Base-by-base conservation (phyloP, 2,797 vertebrate species). In the Petrocephalus schoutedeni region DNA sequence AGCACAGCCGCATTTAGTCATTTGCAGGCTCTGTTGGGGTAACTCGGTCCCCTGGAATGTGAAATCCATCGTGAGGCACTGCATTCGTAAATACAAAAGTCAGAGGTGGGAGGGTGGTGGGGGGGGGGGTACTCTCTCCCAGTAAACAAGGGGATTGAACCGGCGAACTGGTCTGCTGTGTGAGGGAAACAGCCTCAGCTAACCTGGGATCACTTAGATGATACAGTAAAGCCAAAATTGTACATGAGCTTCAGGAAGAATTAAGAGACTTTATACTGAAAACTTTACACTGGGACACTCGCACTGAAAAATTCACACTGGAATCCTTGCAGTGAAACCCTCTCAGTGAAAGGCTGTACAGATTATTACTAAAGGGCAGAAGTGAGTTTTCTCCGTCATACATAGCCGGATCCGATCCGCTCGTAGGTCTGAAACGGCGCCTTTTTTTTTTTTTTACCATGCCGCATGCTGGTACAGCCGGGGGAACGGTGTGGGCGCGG, bases 161-260 rank as follows among this genome's bases (percentile, higher is more conserved):
- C 67, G 67, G 67, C 61, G 28, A 67, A 74, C 16, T n/a, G 74
- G 49, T n/a, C 41, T 80, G 16, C 41, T n/a, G 32, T 58, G 28
- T 28, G 53, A 23, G 54, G 41, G 21, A 51, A 32, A 36, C 1
- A 21, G 77, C 56, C 56, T 58, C 9, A 21, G 51, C 57, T 83
- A 53, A 61, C 57, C 74, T 67, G 45, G 77, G 45, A 45, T 58
- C 32, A 7, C 67, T 51, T 36, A 21, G 5, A 36, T 53, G 14
- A 51, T 45, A 32, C 67, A 64, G 59, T 45, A 41, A 77, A 84
- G 80, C 21, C 56, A 28, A 21, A 77, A 57, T 83, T 45, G 8
- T 61, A 64, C 51, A 88, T 61, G 87, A 83, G 41, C 59, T 88
- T 6, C n/a, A n/a, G 56, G 82, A 88, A 64, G 41, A 49, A 58